Conservation (phyloP, 2,888 invertebrate species). For the Busseola fusca region DNA sequence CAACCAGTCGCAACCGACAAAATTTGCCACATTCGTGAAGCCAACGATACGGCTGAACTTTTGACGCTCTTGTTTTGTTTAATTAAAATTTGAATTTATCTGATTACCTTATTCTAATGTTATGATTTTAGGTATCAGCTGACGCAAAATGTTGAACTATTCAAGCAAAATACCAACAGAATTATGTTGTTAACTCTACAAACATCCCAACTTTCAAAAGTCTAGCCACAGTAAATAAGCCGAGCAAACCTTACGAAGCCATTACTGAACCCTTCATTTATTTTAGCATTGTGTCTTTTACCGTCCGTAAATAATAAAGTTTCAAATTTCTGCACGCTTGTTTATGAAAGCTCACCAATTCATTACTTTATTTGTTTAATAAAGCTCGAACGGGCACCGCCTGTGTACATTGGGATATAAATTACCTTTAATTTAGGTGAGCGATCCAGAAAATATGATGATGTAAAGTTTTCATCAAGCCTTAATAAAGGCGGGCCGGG, state of each 20-base stretch:
- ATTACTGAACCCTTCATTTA: conserved; percentile 69
- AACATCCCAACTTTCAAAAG: conserved; percentile 59
- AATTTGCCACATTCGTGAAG: conserved; percentile 21
- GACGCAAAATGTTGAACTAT: conserved; percentile 48
- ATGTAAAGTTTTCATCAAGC: conserved; percentile 85
- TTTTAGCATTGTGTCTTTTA: conserved; percentile 71
- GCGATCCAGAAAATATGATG: conserved; percentile 87
- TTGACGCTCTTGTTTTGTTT: conserved; percentile 30
- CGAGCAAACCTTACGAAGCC: conserved; percentile 56
- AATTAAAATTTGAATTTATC: conserved; percentile 47
- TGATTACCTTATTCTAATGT: conserved; percentile 42
- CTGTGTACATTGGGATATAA: conserved; percentile 82
- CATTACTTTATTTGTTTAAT: conserved; percentile 87
- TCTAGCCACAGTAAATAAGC: conserved; percentile 59
- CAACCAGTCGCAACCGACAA: conserved; percentile 27
- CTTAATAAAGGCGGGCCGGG: conserved; percentile 76
- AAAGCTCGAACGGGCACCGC: conserved; percentile 82
- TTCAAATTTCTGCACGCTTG: conserved; percentile 80
- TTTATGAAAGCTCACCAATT: conserved; percentile 83
- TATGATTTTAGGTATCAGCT: conserved; percentile 47
- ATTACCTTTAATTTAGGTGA: conserved; percentile 88
- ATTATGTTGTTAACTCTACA: conserved; percentile 51
- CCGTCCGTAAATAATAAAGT: conserved; percentile 80
- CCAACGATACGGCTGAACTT: conserved; percentile 21
- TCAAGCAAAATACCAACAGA: conserved; percentile 49